Base-by-base conservation (phyloP, 2,888 invertebrate species). In the Hyles lineata region DNA sequence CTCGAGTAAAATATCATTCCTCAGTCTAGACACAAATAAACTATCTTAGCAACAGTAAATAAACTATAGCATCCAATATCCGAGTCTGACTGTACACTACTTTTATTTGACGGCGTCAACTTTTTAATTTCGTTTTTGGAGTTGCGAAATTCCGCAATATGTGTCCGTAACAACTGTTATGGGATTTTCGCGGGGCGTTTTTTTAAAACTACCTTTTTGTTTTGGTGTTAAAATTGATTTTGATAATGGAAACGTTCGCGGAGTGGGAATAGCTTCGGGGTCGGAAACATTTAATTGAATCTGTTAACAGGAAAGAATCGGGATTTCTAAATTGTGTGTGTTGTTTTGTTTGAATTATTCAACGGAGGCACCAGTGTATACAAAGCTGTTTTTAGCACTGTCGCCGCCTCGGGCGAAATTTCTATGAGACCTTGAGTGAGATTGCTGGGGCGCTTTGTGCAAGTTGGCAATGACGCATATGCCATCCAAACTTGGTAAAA, bases 91-190 rank as follows among this genome's bases (percentile, higher is more conserved):
- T 74, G 72, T 79, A 78, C 76, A 59, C 70, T 74, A 75, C 78
- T 83, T 85, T 83, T 81, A 79, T 85, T 82, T 78, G 77, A 75
- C 76, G 75, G 74, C 79, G 77, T 81, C 78, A 86, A 87, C 84
- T 88, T 90, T 88, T 89, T 87, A 85, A 87, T 89, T 87, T 86
- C 82, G 82, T 85, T 81, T 74, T 72, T 70, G 63, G 80, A 80
- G 80, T 81, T 81, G 79, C 76, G 75, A 82, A 82, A 82, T 78
- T 77, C 78, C 73, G 81, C 83, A 85, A 85, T 84, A 85, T 83
- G 82, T 75, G 74, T 73, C 29, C 72, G 80, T 80, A 78, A 81
- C 82, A 79, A 77, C 76, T 79, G 62, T 71, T 63, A 63, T 72
- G 61, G 63, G 55, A 35, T 74, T 76, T 76, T 77, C 70, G 74